phyloP scores from a whole-genome alignment of 1,140 invertebrate genomes.

The Drosophila malerkotliana region DNA sequence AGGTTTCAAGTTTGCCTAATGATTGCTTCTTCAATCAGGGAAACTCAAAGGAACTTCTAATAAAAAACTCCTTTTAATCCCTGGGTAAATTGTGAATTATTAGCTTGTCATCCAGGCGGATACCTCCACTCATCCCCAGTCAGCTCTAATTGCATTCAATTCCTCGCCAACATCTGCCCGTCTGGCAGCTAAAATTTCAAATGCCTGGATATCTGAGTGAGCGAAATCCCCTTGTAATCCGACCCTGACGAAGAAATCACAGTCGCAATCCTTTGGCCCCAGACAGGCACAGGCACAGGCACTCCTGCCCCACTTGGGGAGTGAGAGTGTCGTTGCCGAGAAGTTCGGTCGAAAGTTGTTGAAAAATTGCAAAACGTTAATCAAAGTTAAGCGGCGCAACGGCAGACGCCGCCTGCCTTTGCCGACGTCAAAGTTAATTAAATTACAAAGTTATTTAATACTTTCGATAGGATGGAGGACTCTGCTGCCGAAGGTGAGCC shows the following conservation, averaged over 20 bases:
- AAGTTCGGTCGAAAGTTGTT: constrained; percentile 76
- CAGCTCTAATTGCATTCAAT: constrained; percentile 34
- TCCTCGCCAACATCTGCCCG: not conserved
- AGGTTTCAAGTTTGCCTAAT: too few relatives aligned
- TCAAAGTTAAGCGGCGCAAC: constrained; percentile 75
- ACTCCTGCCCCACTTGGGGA: not conserved
- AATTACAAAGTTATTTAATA: constrained; percentile 83
- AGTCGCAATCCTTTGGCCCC: constrained; percentile 62
- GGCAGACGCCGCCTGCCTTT: constrained; percentile 40
- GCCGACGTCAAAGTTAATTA: constrained; percentile 79
- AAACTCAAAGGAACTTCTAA: too few relatives aligned
- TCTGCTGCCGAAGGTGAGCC: constrained; percentile 1
- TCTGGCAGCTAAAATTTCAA: constrained; percentile 45
- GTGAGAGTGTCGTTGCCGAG: constrained; percentile 24
- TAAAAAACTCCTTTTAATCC: not conserved
- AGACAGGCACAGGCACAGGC: constrained; percentile 7
- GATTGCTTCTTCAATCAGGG: too few relatives aligned
- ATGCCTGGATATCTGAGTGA: constrained; percentile 19
- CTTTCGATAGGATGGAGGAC: constrained; percentile 47
- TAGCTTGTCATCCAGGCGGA: constrained; percentile 33
- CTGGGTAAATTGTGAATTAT: constrained; percentile 19
- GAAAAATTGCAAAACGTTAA: constrained; percentile 80
- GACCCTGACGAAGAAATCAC: constrained; percentile 60
- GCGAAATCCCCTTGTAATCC: constrained; percentile 56
- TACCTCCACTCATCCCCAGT: not conserved